These are phyloP conservation scores for Eilema griseolum DNA, from an alignment of 2,888 invertebrate species.

Conservation along the genomic window DNA sequence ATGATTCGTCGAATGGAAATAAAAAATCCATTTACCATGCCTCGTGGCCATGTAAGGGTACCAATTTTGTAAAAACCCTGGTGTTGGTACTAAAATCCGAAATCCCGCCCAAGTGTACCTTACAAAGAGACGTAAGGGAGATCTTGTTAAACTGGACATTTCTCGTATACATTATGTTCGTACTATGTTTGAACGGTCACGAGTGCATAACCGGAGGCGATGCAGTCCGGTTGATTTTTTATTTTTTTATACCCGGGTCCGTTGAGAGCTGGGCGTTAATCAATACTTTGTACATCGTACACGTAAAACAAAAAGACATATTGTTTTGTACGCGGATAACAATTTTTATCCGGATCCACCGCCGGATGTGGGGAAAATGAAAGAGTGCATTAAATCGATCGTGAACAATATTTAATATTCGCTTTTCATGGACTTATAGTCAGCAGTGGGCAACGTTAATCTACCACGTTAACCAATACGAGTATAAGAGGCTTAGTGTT, in stretches of 20 bases:
- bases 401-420: slow-evolving; percentile 57
- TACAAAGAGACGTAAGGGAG: slow-evolving; percentile 37
- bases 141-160: slow-evolving; percentile 38
- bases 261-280: slow-evolving; percentile 71
- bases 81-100: slow-evolving; percentile 43
- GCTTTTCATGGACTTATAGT: slow-evolving; percentile 37
- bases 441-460: slow-evolving; percentile 19
- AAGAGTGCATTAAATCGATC: slow-evolving; percentile 56
- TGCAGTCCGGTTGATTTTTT: slow-evolving; percentile 69
- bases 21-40: slow-evolving; percentile 67
- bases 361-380: slow-evolving; percentile 55
- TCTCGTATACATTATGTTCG: slow-evolving; percentile 50
- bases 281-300: slow-evolving; percentile 69
- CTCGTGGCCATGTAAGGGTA: slow-evolving; percentile 62
- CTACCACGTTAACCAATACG: slow-evolving; percentile 11
- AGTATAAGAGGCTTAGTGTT: slow-evolving; percentile 12
- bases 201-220: slow-evolving; percentile 70
- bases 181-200: slow-evolving; percentile 63
- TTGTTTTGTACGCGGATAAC: slow-evolving; percentile 60
- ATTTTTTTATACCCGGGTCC: slow-evolving; percentile 68
- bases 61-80: slow-evolving; percentile 55
- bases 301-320: slow-evolving; percentile 57
- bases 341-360: slow-evolving; percentile 58
- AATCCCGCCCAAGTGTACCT: slow-evolving; percentile 37
- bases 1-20: slow-evolving; percentile 61